These are phyloP conservation scores for Puma concolor DNA, from an alignment of 2,113 vertebrate genomes.

Conservation along the genomic window DNA sequence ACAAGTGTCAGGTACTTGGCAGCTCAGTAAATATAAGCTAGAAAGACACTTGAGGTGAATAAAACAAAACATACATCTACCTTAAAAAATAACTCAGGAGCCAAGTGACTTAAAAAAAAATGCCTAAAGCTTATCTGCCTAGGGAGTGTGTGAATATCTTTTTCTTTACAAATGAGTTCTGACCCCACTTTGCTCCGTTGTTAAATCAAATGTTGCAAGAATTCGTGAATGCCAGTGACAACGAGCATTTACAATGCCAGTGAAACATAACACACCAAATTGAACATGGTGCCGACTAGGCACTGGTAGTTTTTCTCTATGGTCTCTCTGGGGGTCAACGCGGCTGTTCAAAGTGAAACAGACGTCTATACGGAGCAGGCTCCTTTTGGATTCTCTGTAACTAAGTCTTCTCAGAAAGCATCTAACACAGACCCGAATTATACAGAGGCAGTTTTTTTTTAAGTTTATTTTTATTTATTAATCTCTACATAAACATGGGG, in stretches of 20 bases:
- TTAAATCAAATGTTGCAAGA: neutral
- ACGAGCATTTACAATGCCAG: neutral
- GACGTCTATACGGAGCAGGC: neutral
- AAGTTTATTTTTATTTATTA: neutral
- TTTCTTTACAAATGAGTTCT: neutral
- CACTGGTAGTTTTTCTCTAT: neutral
- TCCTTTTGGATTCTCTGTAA: neutral
- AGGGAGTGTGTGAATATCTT: neutral
- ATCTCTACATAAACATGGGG: neutral
- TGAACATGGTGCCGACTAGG: neutral
- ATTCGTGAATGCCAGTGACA: neutral
- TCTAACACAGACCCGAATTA: neutral
- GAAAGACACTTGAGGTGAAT: neutral
- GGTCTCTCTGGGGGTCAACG: neutral
- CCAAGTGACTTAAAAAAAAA: neutral
- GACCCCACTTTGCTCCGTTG: neutral
- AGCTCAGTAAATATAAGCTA: neutral
- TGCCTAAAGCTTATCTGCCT: neutral
- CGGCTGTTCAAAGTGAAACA: neutral
- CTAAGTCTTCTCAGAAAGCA: neutral
- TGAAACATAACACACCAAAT: neutral
- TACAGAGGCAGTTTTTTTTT: neutral
- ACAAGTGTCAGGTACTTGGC: neutral
- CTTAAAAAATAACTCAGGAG: neutral
- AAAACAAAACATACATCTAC: neutral